Percentiles rank a stretch among this genome's conserved stretches.
phyloP scores from a whole-genome alignment of 2,888 invertebrate species.

The Drosophila nr. perissopoda region DNA sequence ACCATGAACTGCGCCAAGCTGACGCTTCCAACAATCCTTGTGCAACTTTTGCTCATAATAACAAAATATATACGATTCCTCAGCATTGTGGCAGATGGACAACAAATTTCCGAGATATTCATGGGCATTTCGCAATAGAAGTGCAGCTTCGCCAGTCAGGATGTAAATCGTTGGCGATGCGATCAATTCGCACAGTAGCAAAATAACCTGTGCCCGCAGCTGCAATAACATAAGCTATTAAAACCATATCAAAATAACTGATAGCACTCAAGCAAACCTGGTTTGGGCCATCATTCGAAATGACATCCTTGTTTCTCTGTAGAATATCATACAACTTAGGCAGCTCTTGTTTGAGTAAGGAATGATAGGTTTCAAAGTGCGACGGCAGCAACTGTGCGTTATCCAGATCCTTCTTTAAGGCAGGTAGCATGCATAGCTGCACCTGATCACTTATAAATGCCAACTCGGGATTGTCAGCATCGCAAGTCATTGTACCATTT shows the following conservation, averaged over 20 bases:
- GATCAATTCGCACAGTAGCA: conserved; percentile 79
- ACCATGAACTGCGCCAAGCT: conserved; percentile 80
- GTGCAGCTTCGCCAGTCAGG: conserved; percentile 31
- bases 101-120: conserved; percentile 49
- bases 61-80: conserved; percentile 63
- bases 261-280: conserved; percentile 28
- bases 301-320: conserved; percentile 52
- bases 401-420: conserved; percentile 77
- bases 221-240: conserved; percentile 31
- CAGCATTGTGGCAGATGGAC: background rate
- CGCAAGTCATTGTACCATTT: conserved; percentile 35
- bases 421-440: conserved; percentile 74
- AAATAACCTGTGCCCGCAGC: conserved; percentile 67
- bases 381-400: conserved; percentile 58
- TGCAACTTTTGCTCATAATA: conserved; percentile 77
- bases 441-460: conserved; percentile 56
- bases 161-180: conserved; percentile 69
- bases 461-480: conserved; percentile 11
- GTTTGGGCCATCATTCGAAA: background rate
- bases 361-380: conserved; percentile 73
- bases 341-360: conserved; percentile 65
- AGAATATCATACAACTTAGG: conserved; percentile 79
- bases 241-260: background rate
- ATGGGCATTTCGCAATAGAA: conserved; percentile 64
- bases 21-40: conserved; percentile 78